Base-by-base conservation (phyloP, 2,113 vertebrate species). In the Pontoporia blainvillei region DNA sequence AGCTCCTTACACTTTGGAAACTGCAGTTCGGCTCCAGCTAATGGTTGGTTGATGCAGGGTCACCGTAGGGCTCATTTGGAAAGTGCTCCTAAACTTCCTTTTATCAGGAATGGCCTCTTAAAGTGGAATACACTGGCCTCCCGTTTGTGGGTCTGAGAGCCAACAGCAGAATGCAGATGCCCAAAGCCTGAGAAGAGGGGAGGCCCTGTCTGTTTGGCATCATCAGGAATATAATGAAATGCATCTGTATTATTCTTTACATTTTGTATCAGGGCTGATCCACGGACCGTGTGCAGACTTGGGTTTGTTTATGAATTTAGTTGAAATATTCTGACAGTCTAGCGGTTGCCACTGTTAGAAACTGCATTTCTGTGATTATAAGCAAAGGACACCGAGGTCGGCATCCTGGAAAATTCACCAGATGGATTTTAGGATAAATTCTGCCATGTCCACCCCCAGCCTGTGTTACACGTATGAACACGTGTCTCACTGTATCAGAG, bases 401-500 rank as follows among this genome's bases (percentile, higher is more conserved):
- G 36, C 29, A 67, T 36, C 71, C 69, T 12, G 25, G 49, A 73
- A 61, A 49, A 71, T 8, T 57, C 34, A n/a, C 25, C 7, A 13
- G 13, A 79, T 9, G n/a, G 36, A 64, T 10, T 71, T 52, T n/a
- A 75, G 66, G 75, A 49, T 41, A 36, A 8, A 75, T 59, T 59
- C 36, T 83, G 54, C 41, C 34, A 71, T 14, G 75, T 83, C 86
- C 84, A 92, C 72, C 73, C 69, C 15, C 89, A 34, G 29, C 31
- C 83, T 85, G 44, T n/a, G n/a, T 23, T 86, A 78, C 85, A 69
- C 61, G 94, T 76, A 76, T 54, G 29, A 93, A 49, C 94, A 91
- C 54, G 3, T 44, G 41, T 34, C 57, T 95, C 9, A 90, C 2
- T 21, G 62, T 0, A 9, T 95, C 96, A 90, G 13, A 2, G 5